A percentile compares a stretch with the other conserved stretches of the same genome.
Conservation (phyloP, 2,113 vertebrate genomes). For the Leiothrix lutea region DNA sequence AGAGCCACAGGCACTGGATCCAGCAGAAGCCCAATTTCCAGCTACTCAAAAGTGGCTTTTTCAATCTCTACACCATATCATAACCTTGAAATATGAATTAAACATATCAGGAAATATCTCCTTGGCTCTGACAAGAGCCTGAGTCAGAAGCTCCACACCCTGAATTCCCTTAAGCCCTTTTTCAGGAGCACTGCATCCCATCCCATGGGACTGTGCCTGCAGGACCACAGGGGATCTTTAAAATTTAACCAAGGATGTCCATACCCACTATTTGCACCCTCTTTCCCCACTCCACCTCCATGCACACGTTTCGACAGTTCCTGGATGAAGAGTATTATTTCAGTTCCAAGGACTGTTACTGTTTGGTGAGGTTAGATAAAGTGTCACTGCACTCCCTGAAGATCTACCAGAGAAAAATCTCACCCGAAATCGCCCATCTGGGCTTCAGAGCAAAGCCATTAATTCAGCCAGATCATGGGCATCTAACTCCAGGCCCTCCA, state of each 20-base stretch:
- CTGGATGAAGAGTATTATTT: background rate
- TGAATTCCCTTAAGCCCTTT: background rate
- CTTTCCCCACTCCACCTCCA: background rate
- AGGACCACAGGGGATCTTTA: fast-evolving
- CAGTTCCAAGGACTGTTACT: background rate
- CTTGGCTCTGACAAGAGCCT: background rate
- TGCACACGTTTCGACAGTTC: background rate
- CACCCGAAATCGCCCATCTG: background rate
- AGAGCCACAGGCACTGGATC: background rate
- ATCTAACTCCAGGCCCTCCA: background rate
- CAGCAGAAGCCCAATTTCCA: background rate
- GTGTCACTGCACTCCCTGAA: background rate
- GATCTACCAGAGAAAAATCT: background rate
- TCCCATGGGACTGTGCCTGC: fast-evolving
- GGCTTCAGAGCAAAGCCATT: background rate
- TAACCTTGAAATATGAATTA: background rate
- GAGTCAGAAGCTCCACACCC: background rate
- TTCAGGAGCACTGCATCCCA: background rate
- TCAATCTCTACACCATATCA: background rate
- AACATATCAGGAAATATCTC: background rate
- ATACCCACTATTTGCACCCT: background rate
- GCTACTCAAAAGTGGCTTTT: background rate
- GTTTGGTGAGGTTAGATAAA: background rate
- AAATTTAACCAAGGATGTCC: background rate
- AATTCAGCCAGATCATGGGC: background rate